These are phyloP conservation scores for Ondatra zibethicus DNA, from an alignment of 2,113 vertebrate genomes.

Conservation along the genomic window DNA sequence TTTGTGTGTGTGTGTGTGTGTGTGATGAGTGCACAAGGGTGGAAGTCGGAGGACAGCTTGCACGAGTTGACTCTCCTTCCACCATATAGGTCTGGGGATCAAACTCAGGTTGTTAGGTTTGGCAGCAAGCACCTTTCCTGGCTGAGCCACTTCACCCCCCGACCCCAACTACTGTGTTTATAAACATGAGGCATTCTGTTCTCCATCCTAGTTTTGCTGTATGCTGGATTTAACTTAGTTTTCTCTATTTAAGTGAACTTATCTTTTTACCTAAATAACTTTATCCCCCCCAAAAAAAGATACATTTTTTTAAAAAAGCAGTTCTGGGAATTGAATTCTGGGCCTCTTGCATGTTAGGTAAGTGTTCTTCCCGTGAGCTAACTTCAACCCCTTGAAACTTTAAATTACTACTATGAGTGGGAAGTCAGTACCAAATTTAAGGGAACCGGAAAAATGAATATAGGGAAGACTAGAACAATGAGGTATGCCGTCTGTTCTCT, in stretches of 20 bases:
- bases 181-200: accelerated
- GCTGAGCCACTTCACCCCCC: no score
- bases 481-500: not conserved
- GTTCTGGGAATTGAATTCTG: not conserved
- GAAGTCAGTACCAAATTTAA: not conserved
- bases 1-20: not conserved
- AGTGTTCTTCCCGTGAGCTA: not conserved
- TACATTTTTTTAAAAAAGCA: not conserved
- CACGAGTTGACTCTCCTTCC: not conserved
- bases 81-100: not conserved
- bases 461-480: not conserved
- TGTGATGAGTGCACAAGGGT: not conserved
- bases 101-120: not conserved
- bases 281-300: not conserved
- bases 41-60: not conserved
- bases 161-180: not conserved
- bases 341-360: not conserved
- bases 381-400: not conserved
- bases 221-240: not conserved
- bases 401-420: not conserved
- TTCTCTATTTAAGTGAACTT: not conserved
- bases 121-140: not conserved
- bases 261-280: not conserved
- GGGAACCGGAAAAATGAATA: not conserved
- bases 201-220: not conserved